Conservation (phyloP, 2,797 vertebrate species). For the Cygnus olor region DNA sequence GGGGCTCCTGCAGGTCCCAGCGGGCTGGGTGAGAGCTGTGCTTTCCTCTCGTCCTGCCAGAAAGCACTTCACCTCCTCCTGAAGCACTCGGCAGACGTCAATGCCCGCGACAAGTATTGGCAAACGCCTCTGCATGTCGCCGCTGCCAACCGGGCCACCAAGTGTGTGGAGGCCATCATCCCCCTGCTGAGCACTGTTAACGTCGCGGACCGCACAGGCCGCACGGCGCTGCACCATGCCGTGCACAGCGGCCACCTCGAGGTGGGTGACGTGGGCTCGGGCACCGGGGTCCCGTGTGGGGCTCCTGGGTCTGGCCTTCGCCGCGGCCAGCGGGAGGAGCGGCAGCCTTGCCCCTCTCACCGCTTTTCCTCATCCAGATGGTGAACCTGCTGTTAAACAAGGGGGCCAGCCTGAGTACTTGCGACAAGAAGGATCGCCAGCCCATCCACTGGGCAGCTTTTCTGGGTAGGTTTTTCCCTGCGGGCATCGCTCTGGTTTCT, state of each 20-base stretch:
- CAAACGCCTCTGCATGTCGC: slow-evolving; percentile 95
- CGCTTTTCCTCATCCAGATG: slow-evolving; percentile 77
- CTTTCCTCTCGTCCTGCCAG: slow-evolving; percentile 60
- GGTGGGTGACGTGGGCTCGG: slow-evolving; percentile 70
- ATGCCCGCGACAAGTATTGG: slow-evolving; percentile 95
- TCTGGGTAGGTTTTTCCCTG: slow-evolving; percentile 80
- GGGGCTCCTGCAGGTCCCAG: not conserved
- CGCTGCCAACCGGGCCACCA: slow-evolving; percentile 90
- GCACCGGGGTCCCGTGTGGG: not conserved
- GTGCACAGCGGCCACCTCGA: slow-evolving; percentile 93
- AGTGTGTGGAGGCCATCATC: slow-evolving; percentile 91
- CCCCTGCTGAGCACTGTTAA: slow-evolving; percentile 91
- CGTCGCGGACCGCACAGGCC: slow-evolving; percentile 90
- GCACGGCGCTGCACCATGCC: slow-evolving; percentile 95
- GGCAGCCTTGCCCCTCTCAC: not conserved
- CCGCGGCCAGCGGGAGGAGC: not conserved
- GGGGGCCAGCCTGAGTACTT: slow-evolving; percentile 92
- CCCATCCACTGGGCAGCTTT: slow-evolving; percentile 95
- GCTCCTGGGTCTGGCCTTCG: rapidly evolving
- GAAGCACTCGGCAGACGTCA: slow-evolving; percentile 92
- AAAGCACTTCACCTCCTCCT: slow-evolving; percentile 92
- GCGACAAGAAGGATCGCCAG: slow-evolving; percentile 95
- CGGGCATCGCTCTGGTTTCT: rapidly evolving
- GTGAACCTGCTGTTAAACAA: slow-evolving; percentile 94
- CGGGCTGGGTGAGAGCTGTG: not conserved